Evolutionary conservation across 1,140 invertebrate genomes (phyloP).

Genomic region (Eurosta solidaginis): DNA sequence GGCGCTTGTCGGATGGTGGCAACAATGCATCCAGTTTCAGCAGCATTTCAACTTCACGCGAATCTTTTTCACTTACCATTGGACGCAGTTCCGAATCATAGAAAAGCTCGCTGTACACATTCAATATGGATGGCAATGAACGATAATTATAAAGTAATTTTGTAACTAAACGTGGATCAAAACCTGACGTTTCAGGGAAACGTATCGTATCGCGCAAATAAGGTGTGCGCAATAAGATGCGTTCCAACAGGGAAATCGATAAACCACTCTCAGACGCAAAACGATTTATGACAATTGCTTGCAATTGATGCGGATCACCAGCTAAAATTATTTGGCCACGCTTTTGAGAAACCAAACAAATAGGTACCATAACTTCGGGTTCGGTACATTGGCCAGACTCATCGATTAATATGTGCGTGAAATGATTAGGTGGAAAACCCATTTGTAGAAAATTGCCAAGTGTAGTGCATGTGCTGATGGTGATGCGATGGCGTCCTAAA

Average conservation of each 20-base stretch:
- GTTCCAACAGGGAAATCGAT: conserved; percentile 71
- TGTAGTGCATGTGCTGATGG: conserved; percentile 80
- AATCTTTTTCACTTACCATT: conserved; percentile 48
- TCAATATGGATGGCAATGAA: conserved; percentile 77
- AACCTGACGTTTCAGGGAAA: conserved; percentile 61
- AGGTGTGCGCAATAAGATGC: conserved; percentile 68
- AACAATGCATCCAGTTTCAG: conserved; percentile 30
- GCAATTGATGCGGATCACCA: conserved; percentile 91
- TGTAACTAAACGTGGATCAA: conserved; percentile 72
- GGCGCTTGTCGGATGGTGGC: conserved; percentile 40
- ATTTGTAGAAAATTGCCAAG: conserved; percentile 72
- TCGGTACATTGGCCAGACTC: conserved; percentile 91
- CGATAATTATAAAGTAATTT: conserved; percentile 78
- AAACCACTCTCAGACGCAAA: conserved; percentile 70
- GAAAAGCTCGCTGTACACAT: conserved; percentile 78
- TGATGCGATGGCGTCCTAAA: conserved; percentile 75
- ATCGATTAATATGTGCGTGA: conserved; percentile 87
- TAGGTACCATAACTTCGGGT: conserved; percentile 82
- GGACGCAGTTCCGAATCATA: conserved; percentile 66
- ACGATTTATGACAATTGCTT: conserved; percentile 76
- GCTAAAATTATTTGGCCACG: conserved; percentile 78
- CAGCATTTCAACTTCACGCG: conserved; percentile 40
- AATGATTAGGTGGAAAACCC: conserved; percentile 74
- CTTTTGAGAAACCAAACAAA: conserved; percentile 63
- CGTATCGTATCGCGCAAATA: conserved; percentile 69